phyloP scores from a whole-genome alignment of 2,797 vertebrate species.

The Micropoecilia bifurca region DNA sequence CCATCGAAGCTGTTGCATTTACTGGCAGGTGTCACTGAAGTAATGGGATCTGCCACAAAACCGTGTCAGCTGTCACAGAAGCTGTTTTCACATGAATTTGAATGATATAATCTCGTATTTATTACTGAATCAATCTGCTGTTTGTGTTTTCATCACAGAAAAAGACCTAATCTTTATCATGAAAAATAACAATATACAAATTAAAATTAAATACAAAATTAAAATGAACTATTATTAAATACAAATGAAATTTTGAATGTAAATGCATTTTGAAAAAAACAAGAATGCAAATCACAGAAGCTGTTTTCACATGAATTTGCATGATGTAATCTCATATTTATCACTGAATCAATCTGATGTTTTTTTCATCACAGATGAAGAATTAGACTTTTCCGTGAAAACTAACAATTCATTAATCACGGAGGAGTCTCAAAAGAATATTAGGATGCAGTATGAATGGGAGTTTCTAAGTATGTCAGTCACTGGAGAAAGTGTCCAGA shows the following conservation, averaged over 20 bases:
- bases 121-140: not conserved
- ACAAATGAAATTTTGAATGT: too few relatives aligned
- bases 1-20: too few relatives aligned
- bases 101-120: not conserved
- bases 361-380: not conserved
- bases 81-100: not conserved
- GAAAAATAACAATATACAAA: conserved; percentile 34
- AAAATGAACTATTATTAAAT: too few relatives aligned
- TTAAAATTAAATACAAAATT: too few relatives aligned
- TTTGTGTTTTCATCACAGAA: not conserved
- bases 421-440: conserved; percentile 41
- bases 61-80: too few relatives aligned
- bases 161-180: fast-evolving
- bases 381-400: fast-evolving
- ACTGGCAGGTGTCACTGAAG: too few relatives aligned
- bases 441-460: conserved; percentile 74
- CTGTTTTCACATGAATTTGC: not conserved
- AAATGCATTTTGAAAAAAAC: too few relatives aligned
- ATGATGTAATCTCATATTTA: not conserved
- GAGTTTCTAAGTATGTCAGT: conserved; percentile 67
- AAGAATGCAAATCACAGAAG: too few relatives aligned
- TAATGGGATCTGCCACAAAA: too few relatives aligned
- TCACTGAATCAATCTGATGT: not conserved
- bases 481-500: not conserved
- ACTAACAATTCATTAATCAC: conserved; percentile 48